phyloP scores from a whole-genome alignment of 2,113 vertebrate species.

The Procavia capensis region DNA sequence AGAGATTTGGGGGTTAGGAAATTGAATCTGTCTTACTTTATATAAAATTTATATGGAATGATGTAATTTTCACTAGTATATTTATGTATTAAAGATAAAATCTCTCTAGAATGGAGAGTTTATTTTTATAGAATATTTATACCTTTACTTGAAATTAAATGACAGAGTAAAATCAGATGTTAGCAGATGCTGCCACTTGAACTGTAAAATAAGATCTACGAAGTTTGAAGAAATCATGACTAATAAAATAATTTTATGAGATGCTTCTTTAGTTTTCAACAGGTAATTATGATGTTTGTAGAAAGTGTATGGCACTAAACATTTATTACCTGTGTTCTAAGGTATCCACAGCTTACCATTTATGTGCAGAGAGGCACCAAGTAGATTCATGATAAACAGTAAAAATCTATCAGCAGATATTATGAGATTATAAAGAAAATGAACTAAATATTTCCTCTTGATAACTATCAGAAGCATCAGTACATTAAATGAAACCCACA shows the following conservation, averaged over 20 bases:
- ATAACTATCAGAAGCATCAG: neutral
- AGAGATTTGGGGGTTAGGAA: neutral
- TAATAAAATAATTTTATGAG: constrained; percentile 16
- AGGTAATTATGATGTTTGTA: constrained; percentile 9
- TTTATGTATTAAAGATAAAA: neutral
- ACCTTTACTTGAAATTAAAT: constrained; percentile 47
- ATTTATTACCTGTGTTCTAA: neutral
- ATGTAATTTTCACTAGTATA: neutral
- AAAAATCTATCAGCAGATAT: neutral
- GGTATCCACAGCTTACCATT: neutral
- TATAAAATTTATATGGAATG: constrained; percentile 3
- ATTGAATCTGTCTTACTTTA: neutral
- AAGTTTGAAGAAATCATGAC: neutral
- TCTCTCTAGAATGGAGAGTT: neutral
- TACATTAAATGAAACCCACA: no score
- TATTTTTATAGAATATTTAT: neutral
- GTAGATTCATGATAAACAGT: neutral
- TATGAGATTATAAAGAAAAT: neutral
- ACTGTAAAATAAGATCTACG: constrained; percentile 22
- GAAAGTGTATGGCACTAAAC: neutral
- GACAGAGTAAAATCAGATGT: neutral
- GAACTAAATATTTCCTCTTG: neutral
- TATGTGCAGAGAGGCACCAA: neutral
- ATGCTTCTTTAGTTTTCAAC: neutral
- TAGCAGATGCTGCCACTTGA: neutral